phyloP scores from a whole-genome alignment of 2,113 vertebrate species.

The Poicephalus gulielmi region DNA sequence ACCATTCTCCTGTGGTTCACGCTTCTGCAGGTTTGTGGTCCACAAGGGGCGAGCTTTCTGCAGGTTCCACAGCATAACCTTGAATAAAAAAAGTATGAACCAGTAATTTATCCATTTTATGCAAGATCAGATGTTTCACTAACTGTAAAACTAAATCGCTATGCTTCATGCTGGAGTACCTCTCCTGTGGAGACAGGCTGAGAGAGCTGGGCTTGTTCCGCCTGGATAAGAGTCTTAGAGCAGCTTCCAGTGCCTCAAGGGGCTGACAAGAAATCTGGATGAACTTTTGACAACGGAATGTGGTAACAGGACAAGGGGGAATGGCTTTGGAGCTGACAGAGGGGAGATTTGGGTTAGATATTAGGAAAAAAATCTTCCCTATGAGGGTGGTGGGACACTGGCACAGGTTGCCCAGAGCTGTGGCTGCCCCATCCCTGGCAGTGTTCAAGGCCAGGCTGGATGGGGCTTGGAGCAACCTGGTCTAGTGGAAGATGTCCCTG shows the following conservation, averaged over 20 bases:
- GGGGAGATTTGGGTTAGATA: background rate
- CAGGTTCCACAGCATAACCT: conserved; percentile 94
- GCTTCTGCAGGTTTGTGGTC: conserved; percentile 86
- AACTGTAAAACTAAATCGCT: background rate
- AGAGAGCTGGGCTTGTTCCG: background rate
- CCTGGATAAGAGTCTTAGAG: background rate
- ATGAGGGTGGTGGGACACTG: background rate
- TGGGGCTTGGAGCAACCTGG: background rate
- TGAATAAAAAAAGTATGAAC: background rate
- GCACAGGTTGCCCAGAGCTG: background rate
- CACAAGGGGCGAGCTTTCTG: conserved; percentile 92
- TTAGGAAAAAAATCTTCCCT: background rate
- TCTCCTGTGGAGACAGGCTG: background rate
- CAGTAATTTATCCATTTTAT: background rate
- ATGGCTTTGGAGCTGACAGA: background rate
- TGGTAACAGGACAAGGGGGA: background rate
- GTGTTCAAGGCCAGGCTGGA: background rate
- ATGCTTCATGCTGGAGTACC: background rate
- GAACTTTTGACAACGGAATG: background rate
- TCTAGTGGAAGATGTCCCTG: background rate
- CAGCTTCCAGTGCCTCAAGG: background rate
- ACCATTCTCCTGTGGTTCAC: conserved; percentile 70
- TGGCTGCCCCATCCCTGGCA: background rate
- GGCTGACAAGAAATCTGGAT: background rate
- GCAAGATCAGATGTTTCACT: background rate